phyloP scores from a whole-genome alignment of 64 coral and sea anemone genomes.

The Anthopleura sola region DNA sequence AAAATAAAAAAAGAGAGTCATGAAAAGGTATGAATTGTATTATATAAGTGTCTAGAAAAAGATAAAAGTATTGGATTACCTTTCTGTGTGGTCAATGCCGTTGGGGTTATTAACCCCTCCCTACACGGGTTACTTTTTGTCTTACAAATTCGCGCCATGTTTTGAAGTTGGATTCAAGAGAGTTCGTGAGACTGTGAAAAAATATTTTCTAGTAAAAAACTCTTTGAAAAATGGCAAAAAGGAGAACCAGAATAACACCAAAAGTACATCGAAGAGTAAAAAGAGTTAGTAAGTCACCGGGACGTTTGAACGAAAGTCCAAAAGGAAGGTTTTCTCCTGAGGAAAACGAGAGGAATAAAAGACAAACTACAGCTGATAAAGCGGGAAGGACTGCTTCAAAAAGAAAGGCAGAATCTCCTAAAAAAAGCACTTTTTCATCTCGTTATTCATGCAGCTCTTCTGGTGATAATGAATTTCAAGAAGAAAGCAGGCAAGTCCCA shows the following conservation, averaged over 20 bases:
- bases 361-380: not conserved
- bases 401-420: not conserved
- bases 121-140: not conserved
- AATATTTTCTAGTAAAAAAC: not conserved
- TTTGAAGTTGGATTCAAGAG: not conserved
- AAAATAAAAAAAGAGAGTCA: not conserved
- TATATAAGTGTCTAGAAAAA: not conserved
- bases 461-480: not conserved
- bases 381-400: not conserved
- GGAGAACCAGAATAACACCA: constrained; percentile 13
- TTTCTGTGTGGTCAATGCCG: not conserved
- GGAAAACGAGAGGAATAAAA: not conserved
- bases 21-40: not conserved
- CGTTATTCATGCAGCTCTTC: not conserved
- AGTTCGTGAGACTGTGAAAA: no score
- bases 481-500: not conserved
- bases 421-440: not conserved
- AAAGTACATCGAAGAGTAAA: not conserved
- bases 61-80: not conserved
- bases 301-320: not conserved
- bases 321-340: not conserved
- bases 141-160: not conserved
- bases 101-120: not conserved
- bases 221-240: not conserved
- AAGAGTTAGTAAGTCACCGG: not conserved